Evolutionary conservation across 2,888 invertebrate genomes (phyloP), one percentile per base, ranked within the genome.

Genomic region (Smittia aterrima): DNA sequence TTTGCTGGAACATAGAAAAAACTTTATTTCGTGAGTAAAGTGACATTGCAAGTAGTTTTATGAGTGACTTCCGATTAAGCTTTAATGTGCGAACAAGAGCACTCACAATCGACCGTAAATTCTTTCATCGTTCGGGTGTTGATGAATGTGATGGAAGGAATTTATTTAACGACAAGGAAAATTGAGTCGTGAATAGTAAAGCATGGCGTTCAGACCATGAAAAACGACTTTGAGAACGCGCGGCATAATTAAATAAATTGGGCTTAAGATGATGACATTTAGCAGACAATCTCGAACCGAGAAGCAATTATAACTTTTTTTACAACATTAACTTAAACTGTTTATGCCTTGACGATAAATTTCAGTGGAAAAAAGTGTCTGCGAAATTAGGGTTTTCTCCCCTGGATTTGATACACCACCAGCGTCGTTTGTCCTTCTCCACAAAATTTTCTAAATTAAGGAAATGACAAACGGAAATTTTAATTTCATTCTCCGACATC

Each of bases 91-190:
- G n/a, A 58, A 20, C 58, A 22, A 47, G 47, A 47, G n/a, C 16
- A 47, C 47, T 18, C 58, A 58, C 58, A 58, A 22, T 58, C 58
- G 58, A 58, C 58, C 7, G 58, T 58, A 24, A 27, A 64, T 58
- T 58, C n/a, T n/a, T 18, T 58, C n/a, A 27, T 13, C 7, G 16
- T 54, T 54, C 20, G 62, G 54, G 54, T 72, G 72, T 72, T 72
- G 72, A 72, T 72, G 54, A 70, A 70, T 70, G 70, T 16, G 53
- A 40, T 40, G 22, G 20, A 70, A 72, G 70, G 27, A 72, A 72
- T 62, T 54, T 38, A 16, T 18, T 40, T 72, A 72, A 72, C 72
- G 72, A 62, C 54, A 62, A 9, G 40, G 40, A 72, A 72, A 72
- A 72, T 72, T 72, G 72, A 62, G 32, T 72, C 72, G 32, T 62